These are phyloP conservation scores for Neodontobutis hainanensis DNA, from an alignment of 2,113 vertebrate species.

Conservation along the genomic window DNA sequence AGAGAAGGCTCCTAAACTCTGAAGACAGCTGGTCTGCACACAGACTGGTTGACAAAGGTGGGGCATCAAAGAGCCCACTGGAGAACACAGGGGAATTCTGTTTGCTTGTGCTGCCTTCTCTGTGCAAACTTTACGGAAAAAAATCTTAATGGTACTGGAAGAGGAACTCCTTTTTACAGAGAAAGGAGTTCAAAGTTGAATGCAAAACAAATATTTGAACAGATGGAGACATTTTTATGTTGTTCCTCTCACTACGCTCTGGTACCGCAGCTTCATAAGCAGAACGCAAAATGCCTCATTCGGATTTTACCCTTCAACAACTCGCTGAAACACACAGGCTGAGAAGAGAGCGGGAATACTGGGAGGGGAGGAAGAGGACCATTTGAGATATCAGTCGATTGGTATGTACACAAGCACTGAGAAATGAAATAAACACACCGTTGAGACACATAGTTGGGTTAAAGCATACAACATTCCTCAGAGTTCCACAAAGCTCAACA, in stretches of 20 bases:
- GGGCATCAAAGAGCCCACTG: conserved; percentile 51
- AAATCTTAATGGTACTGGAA: conserved; percentile 26
- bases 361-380: conserved; percentile 35
- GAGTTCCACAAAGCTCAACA: not conserved
- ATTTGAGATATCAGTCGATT: conserved; percentile 59
- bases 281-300: conserved; percentile 27
- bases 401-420: conserved; percentile 65
- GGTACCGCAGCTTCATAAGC: conserved; percentile 39
- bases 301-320: conserved; percentile 45
- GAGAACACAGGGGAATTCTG: conserved; percentile 68
- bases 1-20: not conserved
- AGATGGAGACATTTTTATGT: conserved; percentile 63
- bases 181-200: conserved; percentile 56
- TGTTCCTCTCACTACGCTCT: conserved; percentile 20
- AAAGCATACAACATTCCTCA: conserved; percentile 5
- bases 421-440: conserved; percentile 66
- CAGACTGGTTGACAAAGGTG: conserved; percentile 55
- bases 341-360: conserved; percentile 31
- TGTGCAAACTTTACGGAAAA: conserved; percentile 53
- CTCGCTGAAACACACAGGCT: conserved; percentile 47
- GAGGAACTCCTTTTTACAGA: conserved; percentile 34
- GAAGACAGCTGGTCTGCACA: conserved; percentile 36
- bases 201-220: conserved; percentile 77
- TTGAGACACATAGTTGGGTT: conserved; percentile 10
- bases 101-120: conserved; percentile 63